Base-by-base conservation (phyloP, 2,888 invertebrate genomes). In the Cataglyphis cursor region DNA sequence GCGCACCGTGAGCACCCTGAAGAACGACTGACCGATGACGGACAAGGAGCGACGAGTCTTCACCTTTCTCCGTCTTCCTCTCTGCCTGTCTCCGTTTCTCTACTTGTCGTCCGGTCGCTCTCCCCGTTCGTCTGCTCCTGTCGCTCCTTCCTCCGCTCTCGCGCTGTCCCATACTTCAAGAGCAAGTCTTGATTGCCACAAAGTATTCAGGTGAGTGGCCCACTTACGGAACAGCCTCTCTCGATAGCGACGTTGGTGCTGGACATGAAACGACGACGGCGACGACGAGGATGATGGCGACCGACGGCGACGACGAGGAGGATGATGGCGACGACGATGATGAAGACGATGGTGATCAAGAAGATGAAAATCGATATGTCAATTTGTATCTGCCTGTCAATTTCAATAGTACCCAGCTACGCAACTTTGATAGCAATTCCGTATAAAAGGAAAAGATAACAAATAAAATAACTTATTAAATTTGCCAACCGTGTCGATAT, bases 191-290 rank as follows among this genome's bases (percentile, higher is more conserved):
- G 92, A 93, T 93, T 93, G 91, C 92, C 89, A 83, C 85, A 90
- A 92, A 92, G 93, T 93, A 94, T 94, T 94, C 93, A 93, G 93
- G 94, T 93, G 93, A 93, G 88, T 91, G 94, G 90, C 90, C 93
- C 92, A 94, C 93, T 94, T 94, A 89, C 91, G 86, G 87, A 85
- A 90, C 91, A 85, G 84, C 86, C 87, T 85, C 88, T 87, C 88
- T 83, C 84, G 85, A 65, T 82, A 35, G 72, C 78, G 35, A 59
- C 75, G 82, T 84, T 82, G 80, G 81, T 82, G 87, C 78, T 85
- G 88, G 78, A 89, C 85, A 78, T 82, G 85, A 76, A 82, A 84
- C 86, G 84, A 89, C 76, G 74, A 64, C 70, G 61, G 2, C 21
- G 54, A 78, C 83, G 81, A 78, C 85, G 66, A 72, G 81, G 62